Evolutionary conservation across 2,113 vertebrate genomes (phyloP).

Genomic region (Erythrocercus mccallii): DNA sequence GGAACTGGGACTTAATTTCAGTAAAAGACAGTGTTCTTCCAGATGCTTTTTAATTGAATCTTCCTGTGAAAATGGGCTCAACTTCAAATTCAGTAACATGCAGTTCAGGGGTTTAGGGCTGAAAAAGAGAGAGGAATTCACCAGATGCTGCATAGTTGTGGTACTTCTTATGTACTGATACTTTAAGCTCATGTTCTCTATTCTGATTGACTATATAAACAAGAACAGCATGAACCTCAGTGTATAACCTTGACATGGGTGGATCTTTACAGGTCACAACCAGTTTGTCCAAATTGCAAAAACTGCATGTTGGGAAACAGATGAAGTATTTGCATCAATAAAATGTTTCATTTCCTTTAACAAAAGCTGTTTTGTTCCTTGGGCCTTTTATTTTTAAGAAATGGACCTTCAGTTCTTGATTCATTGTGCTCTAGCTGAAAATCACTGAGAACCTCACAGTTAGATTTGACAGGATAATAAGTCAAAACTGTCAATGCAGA

Average conservation of each 20-base stretch:
- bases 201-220: neutral
- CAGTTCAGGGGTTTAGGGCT: neutral
- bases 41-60: conserved; percentile 61
- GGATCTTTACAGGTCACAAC: neutral
- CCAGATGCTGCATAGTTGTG: neutral
- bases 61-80: conserved; percentile 3
- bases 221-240: conserved; percentile 6
- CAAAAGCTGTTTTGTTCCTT: neutral
- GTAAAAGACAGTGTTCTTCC: conserved; percentile 8
- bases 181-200: neutral
- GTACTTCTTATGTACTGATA: neutral
- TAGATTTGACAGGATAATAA: neutral
- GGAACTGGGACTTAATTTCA: conserved; percentile 14
- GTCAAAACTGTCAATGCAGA: neutral
- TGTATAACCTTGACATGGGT: neutral
- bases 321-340: neutral
- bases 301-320: neutral
- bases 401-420: neutral
- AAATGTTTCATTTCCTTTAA: neutral
- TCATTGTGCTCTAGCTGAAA: neutral
- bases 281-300: neutral
- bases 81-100: neutral
- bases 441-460: neutral
- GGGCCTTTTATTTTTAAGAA: neutral
- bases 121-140: conserved; percentile 15